Conservation (phyloP, 1,140 invertebrate genomes). For the Platyscapa corneri region DNA sequence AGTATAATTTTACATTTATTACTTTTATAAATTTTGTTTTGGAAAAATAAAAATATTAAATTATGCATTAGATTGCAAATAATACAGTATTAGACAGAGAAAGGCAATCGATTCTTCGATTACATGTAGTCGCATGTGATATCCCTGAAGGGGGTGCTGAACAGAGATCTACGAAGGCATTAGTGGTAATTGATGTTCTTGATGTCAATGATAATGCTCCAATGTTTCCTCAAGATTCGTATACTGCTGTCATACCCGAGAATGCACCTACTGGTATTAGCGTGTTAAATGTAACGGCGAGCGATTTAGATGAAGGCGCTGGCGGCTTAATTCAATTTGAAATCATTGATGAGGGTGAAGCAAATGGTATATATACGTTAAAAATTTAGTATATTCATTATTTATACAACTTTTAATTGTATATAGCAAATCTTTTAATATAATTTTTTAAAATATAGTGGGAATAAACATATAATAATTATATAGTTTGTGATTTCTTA, state of each 20-base stretch:
- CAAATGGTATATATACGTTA: conserved; percentile 73
- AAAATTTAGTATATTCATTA: background rate
- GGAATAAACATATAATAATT: no score
- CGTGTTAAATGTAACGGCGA: conserved; percentile 85
- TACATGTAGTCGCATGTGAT: conserved; percentile 84
- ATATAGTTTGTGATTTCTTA: no score
- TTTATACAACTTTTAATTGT: background rate
- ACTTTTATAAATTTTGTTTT: background rate
- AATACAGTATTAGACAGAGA: conserved; percentile 85
- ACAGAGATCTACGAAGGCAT: conserved; percentile 77
- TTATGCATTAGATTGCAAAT: conserved; percentile 74
- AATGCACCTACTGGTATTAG: conserved; percentile 81
- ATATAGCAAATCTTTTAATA: no score
- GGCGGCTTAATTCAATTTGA: conserved; percentile 82
- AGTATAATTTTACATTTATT: no score
- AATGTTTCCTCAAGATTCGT: conserved; percentile 71
- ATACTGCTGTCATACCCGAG: conserved; percentile 81
- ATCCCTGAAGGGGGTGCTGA: conserved; percentile 80
- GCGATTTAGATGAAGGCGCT: conserved; percentile 83
- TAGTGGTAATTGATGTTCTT: conserved; percentile 82
- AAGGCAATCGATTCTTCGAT: conserved; percentile 79
- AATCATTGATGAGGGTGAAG: conserved; percentile 82
- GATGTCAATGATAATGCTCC: conserved; percentile 91
- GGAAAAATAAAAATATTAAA: background rate
- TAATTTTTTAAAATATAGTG: no score